These are phyloP conservation scores for Heliconius congener DNA, from an alignment of 1,140 invertebrate species.

Conservation along the genomic window DNA sequence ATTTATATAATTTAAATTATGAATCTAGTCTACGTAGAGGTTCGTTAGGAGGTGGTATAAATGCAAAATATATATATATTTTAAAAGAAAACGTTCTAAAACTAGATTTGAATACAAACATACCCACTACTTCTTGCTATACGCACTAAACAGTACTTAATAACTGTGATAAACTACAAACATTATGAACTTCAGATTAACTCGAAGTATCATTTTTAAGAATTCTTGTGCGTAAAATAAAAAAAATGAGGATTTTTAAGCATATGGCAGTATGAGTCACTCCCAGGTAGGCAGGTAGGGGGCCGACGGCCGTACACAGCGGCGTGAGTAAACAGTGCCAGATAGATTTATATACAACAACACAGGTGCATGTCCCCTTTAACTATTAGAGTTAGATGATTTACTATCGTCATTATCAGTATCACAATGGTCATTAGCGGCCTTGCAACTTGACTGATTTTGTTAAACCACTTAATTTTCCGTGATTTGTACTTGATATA, in stretches of 20 bases:
- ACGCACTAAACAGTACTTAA: neutral
- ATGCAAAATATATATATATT: too few relatives aligned
- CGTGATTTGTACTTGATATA: too few relatives aligned
- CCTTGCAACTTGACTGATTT: too few relatives aligned
- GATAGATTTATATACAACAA: constrained; percentile 3
- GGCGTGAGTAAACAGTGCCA: constrained; percentile 21
- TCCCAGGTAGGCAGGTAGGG: neutral
- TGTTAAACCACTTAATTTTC: too few relatives aligned
- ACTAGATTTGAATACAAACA: too few relatives aligned
- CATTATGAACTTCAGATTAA: neutral
- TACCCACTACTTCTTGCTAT: neutral
- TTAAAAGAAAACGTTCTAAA: too few relatives aligned
- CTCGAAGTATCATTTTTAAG: neutral
- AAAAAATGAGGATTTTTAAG: neutral
- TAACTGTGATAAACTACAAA: neutral
- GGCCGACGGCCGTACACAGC: neutral
- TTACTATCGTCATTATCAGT: too few relatives aligned
- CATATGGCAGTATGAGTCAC: neutral
- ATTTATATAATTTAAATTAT: too few relatives aligned
- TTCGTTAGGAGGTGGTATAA: too few relatives aligned
- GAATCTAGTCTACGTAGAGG: too few relatives aligned
- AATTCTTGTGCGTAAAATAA: neutral
- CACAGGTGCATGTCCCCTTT: constrained; percentile 22
- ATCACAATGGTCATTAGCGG: too few relatives aligned
- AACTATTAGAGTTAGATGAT: neutral